These are phyloP conservation scores for Drosophila cognata DNA, from an alignment of 2,888 invertebrate genomes.

Conservation along the genomic window DNA sequence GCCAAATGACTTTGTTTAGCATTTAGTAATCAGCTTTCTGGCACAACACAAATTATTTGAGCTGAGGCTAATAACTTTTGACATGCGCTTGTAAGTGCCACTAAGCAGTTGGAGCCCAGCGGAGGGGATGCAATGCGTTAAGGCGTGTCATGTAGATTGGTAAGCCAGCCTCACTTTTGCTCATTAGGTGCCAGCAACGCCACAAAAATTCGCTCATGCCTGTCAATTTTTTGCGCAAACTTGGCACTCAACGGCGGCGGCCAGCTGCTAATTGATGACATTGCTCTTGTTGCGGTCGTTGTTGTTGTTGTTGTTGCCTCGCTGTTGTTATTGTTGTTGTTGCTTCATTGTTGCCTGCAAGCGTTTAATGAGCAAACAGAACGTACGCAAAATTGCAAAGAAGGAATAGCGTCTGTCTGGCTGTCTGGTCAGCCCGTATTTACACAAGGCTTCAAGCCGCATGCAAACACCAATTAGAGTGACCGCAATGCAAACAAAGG, in stretches of 20 bases:
- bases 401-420: conserved; percentile 38
- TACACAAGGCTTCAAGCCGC: conserved; percentile 79
- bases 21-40: conserved; percentile 78
- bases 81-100: conserved; percentile 73
- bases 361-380: conserved; percentile 81
- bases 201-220: conserved; percentile 41
- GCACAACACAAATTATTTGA: conserved; percentile 74
- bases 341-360: conserved; percentile 55
- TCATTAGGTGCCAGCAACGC: conserved; percentile 63
- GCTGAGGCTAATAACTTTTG: conserved; percentile 77
- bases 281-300: conserved; percentile 37
- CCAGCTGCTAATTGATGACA: conserved; percentile 75
- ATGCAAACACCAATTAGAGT: conserved; percentile 81
- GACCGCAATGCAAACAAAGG: conserved; percentile 79
- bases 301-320: neutral
- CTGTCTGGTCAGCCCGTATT: conserved; percentile 72
- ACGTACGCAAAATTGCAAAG: conserved; percentile 81
- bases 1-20: conserved; percentile 78
- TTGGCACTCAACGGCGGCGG: conserved; percentile 55
- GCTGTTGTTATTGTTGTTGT: conserved; percentile 18
- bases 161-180: conserved; percentile 56
- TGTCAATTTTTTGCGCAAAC: conserved; percentile 78
- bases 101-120: conserved; percentile 30
- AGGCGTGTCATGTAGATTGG: conserved; percentile 46
- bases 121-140: conserved; percentile 1